Percentiles rank a stretch among this genome's conserved stretches.
Conservation (phyloP, 2,113 vertebrate genomes). For the Oryctolagus cuniculus region mOryCun1.1 NC_091453.1:53448001-53448500, state of each 20-base stretch:
- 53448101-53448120: neutral
- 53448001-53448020: neutral
- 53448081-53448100: neutral
- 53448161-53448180: conserved; percentile 11
- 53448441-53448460: neutral
- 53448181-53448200: neutral
- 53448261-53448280: neutral
- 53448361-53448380: neutral
- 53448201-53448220: neutral
- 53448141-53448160: neutral
- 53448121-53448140: neutral
- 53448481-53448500: neutral
- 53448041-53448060: neutral
- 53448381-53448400: neutral
- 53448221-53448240: conserved; percentile 4
- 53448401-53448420: neutral
- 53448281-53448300: neutral
- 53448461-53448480: neutral
- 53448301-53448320: neutral
- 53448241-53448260: neutral
- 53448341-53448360: conserved; percentile 23
- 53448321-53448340: neutral
- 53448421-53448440: neutral
- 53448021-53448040: neutral
- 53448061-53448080: neutral